Conservation (phyloP, 2,797 vertebrate genomes). For the Thaleichthys pacificus region DNA sequence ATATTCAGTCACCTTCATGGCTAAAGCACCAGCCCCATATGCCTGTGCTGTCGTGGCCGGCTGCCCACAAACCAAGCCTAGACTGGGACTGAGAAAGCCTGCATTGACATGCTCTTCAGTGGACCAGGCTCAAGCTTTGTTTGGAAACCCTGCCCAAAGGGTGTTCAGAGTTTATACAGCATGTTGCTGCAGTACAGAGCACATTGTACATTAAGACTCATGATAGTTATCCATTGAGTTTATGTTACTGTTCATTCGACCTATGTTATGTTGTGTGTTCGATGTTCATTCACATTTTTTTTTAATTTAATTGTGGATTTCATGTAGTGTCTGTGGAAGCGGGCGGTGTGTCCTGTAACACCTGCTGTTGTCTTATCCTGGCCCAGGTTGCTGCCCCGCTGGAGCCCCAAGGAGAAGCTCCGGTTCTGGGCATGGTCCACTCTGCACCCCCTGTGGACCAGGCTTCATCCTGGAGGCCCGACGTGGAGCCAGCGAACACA, state of each 20-base stretch:
- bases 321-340: conserved; percentile 1
- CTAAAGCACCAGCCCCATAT: conserved; percentile 28
- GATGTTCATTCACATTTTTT: neutral
- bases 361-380: conserved; percentile 25
- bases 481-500: conserved; percentile 54
- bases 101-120: conserved; percentile 12
- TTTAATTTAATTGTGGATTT: neutral
- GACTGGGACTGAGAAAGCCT: no score
- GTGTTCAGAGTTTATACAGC: neutral
- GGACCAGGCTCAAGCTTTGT: neutral
- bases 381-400: conserved; percentile 45
- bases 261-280: neutral
- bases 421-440: conserved; percentile 44
- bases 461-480: conserved; percentile 50
- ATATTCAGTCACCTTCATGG: conserved; percentile 50
- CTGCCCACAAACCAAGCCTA: no score
- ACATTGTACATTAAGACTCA: neutral
- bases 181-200: neutral
- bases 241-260: neutral
- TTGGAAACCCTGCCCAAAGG: neutral
- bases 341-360: conserved; percentile 8
- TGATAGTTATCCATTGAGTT: neutral
- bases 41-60: no score
- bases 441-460: conserved; percentile 49
- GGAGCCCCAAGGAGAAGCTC: conserved; percentile 51